Evolutionary conservation across 2,797 vertebrate genomes (phyloP), one percentile per base, ranked within the genome.

Genomic region (Molothrus ater): DNA sequence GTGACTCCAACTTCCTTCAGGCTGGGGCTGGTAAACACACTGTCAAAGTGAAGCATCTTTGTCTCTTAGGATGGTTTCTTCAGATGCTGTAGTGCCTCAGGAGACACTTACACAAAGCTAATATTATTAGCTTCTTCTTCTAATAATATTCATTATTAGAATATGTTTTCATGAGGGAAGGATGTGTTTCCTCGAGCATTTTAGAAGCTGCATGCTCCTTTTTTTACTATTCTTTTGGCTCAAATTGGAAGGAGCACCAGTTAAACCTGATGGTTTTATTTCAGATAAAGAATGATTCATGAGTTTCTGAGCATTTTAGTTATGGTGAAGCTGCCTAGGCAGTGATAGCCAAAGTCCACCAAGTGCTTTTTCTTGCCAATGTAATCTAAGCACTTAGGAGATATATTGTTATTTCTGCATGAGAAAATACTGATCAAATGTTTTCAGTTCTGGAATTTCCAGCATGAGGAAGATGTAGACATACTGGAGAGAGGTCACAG

Each of bases 1-100:
- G 7, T 24, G 28, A 16, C 66, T 81, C 2, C 6, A 43, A 6
- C 20, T 90, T 68, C 74, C 87, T 81, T 83, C 36, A 26, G 87
- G 89, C 81, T 80, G 79, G 36, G 78, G 74, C 59, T 80, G 61
- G 86, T 93, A 54, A 85, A 75, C 26, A 51, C 6, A 4, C 64
- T 87, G 92, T 81, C 69, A 76, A 68, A 93, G 36, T 48, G 78
- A 86, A 88, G 61, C 70, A 66, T 78, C 74, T 79, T 90, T 69
- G 61, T 78, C 54, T 93, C 36, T 57, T 34, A 45, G 56, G 47
- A 80, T 73, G 64, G 8, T 59, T 85, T 66, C 80, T 88, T 95
- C 31, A 80, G 76, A 80, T 82, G 38, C 63, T 47, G 38, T 64
- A 51, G 25, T 48, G 84, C 92, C 89, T 88, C 34, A 12, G 84